These are phyloP conservation scores for Nicator chloris DNA, from an alignment of 2,113 vertebrate genomes.

Conservation along the genomic window DNA sequence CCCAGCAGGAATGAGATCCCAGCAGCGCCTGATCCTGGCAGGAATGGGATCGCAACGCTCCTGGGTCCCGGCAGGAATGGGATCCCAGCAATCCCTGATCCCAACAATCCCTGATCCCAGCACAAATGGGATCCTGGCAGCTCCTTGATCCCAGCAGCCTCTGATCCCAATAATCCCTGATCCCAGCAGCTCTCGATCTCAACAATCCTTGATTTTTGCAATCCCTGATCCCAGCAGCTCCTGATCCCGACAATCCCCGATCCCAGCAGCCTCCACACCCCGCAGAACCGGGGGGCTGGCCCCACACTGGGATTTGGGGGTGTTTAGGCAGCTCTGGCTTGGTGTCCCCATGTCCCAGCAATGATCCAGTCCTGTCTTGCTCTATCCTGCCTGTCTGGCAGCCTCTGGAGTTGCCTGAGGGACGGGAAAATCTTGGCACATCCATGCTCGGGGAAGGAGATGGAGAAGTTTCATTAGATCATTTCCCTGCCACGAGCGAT, in stretches of 20 bases:
- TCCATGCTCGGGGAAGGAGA: background rate
- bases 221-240: background rate
- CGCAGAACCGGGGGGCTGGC: accelerated
- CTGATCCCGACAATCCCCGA: accelerated
- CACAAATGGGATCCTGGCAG: too few species aligned
- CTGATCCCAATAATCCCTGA: background rate
- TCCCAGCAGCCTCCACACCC: background rate
- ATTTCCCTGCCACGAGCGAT: background rate
- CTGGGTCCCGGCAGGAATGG: background rate
- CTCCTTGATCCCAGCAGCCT: background rate
- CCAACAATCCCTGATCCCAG: background rate
- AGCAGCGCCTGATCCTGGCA: background rate
- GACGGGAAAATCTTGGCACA: background rate
- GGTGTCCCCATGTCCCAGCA: background rate
- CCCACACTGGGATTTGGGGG: background rate
- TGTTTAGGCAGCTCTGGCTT: background rate
- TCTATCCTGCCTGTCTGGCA: accelerated
- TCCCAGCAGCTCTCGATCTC: accelerated
- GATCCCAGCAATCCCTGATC: too few species aligned
- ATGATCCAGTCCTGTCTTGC: background rate
- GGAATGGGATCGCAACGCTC: too few species aligned
- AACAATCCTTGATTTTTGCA: accelerated
- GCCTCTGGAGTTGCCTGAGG: background rate
- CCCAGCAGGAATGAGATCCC: background rate
- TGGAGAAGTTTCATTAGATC: accelerated